Percentiles rank a stretch among this genome's conserved stretches.
Evolutionary conservation across 2,113 vertebrate species (phyloP).

Genomic region (Phaethon lepturus): DNA sequence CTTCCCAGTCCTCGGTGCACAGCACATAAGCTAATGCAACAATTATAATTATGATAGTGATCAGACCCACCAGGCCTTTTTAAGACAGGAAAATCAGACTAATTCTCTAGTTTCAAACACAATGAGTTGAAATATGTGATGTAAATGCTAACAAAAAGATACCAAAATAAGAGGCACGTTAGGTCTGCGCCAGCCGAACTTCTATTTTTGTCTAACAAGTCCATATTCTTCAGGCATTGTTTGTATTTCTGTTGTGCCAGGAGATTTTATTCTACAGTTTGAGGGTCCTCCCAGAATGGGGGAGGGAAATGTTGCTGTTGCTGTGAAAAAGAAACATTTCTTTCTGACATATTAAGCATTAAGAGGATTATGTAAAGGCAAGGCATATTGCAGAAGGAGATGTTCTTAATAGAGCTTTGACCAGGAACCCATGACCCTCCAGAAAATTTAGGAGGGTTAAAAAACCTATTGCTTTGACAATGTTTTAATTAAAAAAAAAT

Average conservation of each 20-base stretch:
- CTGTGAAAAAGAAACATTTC: constrained; percentile 15
- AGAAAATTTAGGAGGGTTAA: constrained; percentile 36
- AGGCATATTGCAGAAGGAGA: constrained; percentile 24
- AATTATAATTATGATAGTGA: neutral
- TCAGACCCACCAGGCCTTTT: constrained; percentile 18
- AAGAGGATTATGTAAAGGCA: constrained; percentile 57
- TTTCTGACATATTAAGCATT: constrained; percentile 47
- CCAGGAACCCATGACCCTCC: constrained; percentile 14
- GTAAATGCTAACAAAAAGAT: neutral
- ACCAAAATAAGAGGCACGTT: neutral
- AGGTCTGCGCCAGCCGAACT: neutral
- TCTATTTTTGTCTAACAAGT: neutral
- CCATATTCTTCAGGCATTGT: neutral
- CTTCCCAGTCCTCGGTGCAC: neutral
- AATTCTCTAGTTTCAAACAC: neutral
- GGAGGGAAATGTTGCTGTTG: neutral
- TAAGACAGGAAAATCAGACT: neutral
- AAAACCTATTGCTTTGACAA: constrained; percentile 55
- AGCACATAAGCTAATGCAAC: neutral
- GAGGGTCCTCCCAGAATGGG: neutral
- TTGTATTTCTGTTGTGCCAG: neutral
- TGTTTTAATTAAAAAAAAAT: constrained; percentile 7
- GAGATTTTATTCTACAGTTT: neutral
- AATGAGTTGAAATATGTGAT: neutral
- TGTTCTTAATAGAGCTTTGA: constrained; percentile 36